Evolutionary conservation across 2,797 vertebrate species (phyloP).

Genomic region (Cryptoblepharus egeriae): DNA sequence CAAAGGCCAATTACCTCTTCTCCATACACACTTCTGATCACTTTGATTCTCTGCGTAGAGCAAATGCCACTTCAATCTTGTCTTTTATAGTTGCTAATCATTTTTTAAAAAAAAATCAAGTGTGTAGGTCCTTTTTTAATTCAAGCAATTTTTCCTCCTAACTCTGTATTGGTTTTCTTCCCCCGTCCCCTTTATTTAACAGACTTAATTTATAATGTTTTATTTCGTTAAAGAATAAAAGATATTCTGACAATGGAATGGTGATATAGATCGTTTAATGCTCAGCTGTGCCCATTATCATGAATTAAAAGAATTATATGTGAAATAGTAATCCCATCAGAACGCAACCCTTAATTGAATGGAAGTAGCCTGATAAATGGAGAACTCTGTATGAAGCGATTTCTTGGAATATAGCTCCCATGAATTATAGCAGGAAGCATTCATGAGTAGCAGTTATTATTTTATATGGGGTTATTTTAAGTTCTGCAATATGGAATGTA

Average conservation of each 20-base stretch:
- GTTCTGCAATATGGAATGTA: conserved; percentile 2
- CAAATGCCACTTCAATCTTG: neutral
- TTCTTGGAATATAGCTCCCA: conserved; percentile 5
- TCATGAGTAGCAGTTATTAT: neutral
- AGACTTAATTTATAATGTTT: conserved; percentile 30
- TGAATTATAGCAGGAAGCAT: conserved; percentile 24
- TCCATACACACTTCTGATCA: neutral
- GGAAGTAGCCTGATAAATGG: conserved; percentile 37
- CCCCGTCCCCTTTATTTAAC: neutral
- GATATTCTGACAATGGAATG: conserved; percentile 26
- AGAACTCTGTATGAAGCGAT: conserved; percentile 23
- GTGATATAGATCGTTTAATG: conserved; percentile 16
- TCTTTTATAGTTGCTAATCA: neutral
- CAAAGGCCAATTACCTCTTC: neutral
- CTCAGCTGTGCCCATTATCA: conserved; percentile 20
- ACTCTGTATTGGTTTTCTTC: neutral
- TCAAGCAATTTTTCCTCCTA: neutral
- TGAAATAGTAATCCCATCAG: conserved; percentile 34
- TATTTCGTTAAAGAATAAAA: conserved; percentile 33
- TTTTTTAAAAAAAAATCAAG: neutral
- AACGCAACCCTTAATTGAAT: conserved; percentile 37
- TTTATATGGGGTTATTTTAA: conserved; percentile 16
- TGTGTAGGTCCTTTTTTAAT: neutral
- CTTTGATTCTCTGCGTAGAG: neutral
- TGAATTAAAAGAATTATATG: conserved; percentile 32